phyloP scores from a whole-genome alignment of 2,797 vertebrate genomes.

The Tachyglossus aculeatus region DNA sequence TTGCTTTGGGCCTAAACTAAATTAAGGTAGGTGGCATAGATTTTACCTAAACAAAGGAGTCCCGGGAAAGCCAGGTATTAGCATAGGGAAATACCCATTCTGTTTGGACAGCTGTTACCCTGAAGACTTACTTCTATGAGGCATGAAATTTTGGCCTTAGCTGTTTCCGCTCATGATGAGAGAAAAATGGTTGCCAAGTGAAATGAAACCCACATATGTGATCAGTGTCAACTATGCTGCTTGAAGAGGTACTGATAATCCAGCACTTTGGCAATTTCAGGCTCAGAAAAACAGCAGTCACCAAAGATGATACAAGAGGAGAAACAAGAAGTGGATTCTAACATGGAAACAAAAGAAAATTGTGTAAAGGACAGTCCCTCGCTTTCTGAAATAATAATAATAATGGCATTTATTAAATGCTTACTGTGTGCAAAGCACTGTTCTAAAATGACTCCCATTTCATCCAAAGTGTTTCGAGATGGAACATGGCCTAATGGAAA shows the following conservation, averaged over 20 bases:
- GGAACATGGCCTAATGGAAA: too few species aligned
- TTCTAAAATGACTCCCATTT: too few species aligned
- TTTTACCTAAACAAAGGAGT: too few species aligned
- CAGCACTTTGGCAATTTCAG: constrained; percentile 61
- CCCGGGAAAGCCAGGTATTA: too few species aligned
- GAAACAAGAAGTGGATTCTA: constrained; percentile 17
- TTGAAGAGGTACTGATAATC: constrained; percentile 66
- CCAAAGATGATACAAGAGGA: constrained; percentile 41
- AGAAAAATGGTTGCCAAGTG: constrained; percentile 53
- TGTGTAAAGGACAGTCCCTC: constrained; percentile 21
- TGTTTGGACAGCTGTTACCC: constrained; percentile 60
- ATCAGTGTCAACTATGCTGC: constrained; percentile 60
- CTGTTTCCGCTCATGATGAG: constrained; percentile 48
- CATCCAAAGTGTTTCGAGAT: too few species aligned
- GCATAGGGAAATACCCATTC: too few species aligned
- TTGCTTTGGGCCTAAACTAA: too few species aligned
- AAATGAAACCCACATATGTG: constrained; percentile 58
- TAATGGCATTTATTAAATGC: too few species aligned
- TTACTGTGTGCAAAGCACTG: too few species aligned
- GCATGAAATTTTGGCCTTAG: constrained; percentile 49
- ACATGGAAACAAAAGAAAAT: constrained; percentile 44
- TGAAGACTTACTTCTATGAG: constrained; percentile 56
- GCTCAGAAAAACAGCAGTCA: constrained; percentile 58
- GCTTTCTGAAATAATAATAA: too few species aligned
- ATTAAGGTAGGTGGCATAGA: too few species aligned